phyloP scores from a whole-genome alignment of 2,888 invertebrate genomes.

The Odontocerum albicorne region DNA sequence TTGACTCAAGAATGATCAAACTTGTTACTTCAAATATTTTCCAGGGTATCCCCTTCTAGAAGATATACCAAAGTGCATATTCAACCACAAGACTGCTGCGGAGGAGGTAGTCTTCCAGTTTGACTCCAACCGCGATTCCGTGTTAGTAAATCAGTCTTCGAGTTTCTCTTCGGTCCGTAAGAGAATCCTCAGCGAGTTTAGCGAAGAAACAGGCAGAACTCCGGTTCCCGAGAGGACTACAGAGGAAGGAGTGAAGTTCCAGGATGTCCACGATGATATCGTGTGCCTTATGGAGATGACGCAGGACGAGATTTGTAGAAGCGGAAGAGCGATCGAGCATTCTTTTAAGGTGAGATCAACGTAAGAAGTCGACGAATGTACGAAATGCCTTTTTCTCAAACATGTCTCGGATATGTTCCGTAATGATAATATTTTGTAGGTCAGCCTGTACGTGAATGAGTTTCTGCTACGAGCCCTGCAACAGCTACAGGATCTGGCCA shows the following conservation, averaged over 20 bases:
- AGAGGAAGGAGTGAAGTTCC: slow-evolving; percentile 5
- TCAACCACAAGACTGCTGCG: slow-evolving; percentile 1
- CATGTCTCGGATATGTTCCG: too few species aligned
- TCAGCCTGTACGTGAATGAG: too few species aligned
- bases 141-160: slow-evolving; percentile 24
- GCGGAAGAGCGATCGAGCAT: neutral
- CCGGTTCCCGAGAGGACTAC: neutral
- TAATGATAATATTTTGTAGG: too few species aligned
- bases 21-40: too few species aligned
- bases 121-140: slow-evolving; percentile 16
- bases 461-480: slow-evolving; percentile 24
- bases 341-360: slow-evolving; percentile 2
- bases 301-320: neutral
- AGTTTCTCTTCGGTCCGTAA: slow-evolving; percentile 21
- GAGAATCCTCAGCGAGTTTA: slow-evolving; percentile 18
- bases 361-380: too few species aligned
- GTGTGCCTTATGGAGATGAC: slow-evolving; percentile 11
- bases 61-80: slow-evolving; percentile 21
- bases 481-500: slow-evolving; percentile 43
- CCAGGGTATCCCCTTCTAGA: slow-evolving; percentile 27
- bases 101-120: slow-evolving; percentile 15
- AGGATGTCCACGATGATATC: slow-evolving; percentile 20
- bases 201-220: neutral
- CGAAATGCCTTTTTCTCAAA: too few species aligned
- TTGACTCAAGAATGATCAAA: too few species aligned